These are phyloP conservation scores for Hirtodrosophila histrioides DNA, from an alignment of 2,888 invertebrate species.

Conservation along the genomic window DNA sequence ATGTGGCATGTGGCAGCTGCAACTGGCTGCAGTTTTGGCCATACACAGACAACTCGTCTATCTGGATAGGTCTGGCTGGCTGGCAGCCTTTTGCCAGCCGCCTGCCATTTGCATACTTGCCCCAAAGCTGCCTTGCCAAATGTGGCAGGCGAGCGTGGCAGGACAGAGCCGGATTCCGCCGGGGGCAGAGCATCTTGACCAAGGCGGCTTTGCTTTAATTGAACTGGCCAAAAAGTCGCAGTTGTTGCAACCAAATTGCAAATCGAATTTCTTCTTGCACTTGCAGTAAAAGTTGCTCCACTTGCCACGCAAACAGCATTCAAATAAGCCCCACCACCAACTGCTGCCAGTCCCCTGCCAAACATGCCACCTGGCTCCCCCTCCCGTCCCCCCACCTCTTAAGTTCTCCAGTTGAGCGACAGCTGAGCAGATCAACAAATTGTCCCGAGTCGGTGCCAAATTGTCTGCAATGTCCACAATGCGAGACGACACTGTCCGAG, in stretches of 20 bases:
- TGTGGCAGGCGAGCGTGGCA: constrained; percentile 28
- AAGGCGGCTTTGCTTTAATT: constrained; percentile 32
- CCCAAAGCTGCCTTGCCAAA: constrained; percentile 58
- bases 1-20: constrained; percentile 9
- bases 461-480: constrained; percentile 35
- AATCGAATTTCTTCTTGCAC: constrained; percentile 55
- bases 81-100: too few species aligned
- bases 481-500: constrained; percentile 7
- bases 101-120: constrained; percentile 73
- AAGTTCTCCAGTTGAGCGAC: constrained; percentile 16
- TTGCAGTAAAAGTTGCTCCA: constrained; percentile 67
- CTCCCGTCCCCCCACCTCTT: background rate
- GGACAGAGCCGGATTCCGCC: constrained; percentile 35
- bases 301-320: constrained; percentile 29
- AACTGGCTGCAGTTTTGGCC: background rate
- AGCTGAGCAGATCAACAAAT: constrained; percentile 30
- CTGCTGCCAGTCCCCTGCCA: background rate
- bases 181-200: constrained; percentile 12
- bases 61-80: constrained; percentile 10
- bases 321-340: constrained; percentile 13
- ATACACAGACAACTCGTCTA: constrained; percentile 28
- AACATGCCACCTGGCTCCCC: background rate
- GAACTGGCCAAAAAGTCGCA: constrained; percentile 34
- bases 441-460: constrained; percentile 28
- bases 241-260: constrained; percentile 22